Base-by-base conservation (phyloP, 2,888 invertebrate species). In the Morpho deidamia region DNA sequence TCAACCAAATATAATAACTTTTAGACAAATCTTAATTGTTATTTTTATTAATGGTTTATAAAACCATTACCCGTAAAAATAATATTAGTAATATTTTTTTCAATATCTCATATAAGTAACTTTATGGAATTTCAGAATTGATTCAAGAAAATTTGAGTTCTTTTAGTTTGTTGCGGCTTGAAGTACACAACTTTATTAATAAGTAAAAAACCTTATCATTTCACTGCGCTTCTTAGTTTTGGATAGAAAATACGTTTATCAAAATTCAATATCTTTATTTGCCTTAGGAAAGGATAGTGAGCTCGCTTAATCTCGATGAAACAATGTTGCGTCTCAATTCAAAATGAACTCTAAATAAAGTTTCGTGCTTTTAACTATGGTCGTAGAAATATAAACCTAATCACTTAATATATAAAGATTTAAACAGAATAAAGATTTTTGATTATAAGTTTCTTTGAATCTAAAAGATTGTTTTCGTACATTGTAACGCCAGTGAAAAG, bases 241-340 rank as follows among this genome's bases (percentile, higher is more conserved):
- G 75, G 80, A 81, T 69, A 76, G 78, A 79, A 23, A 23, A 23
- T 77, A 76, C 65, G 66, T 70, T 67, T 85, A 87, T 86, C 84
- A 76, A 80, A 80, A 81, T 83, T 83, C 83, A 81, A 86, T 86
- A 86, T 84, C 83, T 87, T 83, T 83, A 87, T 84, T 82, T 76
- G 78, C 72, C 78, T 74, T 75, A 74, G 83, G 82, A 78, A 80
- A 80, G 82, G 84, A 86, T 76, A 74, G 74, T 78, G 78, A 71
- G 70, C 78, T 69, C 71, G 64, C 78, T 78, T 83, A 83, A 86
- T 85, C 82, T 84, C 71, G 77, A 80, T 74, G 74, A 68, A 80
- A 87, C 85, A 86, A 82, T 80, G 85, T 87, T 80, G 83, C 78
- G 72, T 73, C 82, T 83, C 78, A 82, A 83, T 81, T 68, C 72